These are phyloP conservation scores for Calyptommatus sinebrachiatus DNA, from an alignment of 2,113 vertebrate genomes.

Conservation along the genomic window DNA sequence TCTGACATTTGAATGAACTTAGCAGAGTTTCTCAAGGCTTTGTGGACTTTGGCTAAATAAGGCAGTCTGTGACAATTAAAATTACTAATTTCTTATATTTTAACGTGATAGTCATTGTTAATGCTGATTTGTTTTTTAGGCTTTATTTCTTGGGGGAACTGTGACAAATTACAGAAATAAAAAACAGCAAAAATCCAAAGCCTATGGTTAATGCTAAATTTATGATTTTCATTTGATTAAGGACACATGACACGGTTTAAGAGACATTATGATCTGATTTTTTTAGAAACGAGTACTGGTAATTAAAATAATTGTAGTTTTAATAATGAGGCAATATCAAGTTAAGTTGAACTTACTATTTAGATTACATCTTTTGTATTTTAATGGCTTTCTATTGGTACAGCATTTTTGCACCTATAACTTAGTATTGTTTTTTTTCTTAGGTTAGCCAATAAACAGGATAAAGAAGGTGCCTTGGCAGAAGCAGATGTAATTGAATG, in stretches of 20 bases:
- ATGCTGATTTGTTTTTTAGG: too few species aligned
- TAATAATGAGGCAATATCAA: too few species aligned
- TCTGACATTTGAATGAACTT: background rate
- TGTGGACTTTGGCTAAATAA: background rate
- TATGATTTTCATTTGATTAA: too few species aligned
- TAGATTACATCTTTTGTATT: background rate
- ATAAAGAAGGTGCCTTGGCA: constrained; percentile 88
- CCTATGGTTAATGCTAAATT: too few species aligned
- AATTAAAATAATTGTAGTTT: too few species aligned
- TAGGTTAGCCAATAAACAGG: constrained; percentile 95
- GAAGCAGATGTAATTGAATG: constrained; percentile 91
- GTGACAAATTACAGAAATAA: too few species aligned
- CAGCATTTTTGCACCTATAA: background rate
- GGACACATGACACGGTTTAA: background rate
- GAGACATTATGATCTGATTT: background rate
- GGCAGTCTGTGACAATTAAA: background rate
- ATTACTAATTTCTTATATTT: background rate
- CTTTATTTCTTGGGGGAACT: too few species aligned
- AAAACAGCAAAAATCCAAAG: too few species aligned
- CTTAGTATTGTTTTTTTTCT: constrained; percentile 27
- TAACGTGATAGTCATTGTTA: background rate
- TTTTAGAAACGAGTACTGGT: too few species aligned
- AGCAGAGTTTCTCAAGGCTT: background rate
- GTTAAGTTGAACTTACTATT: too few species aligned
- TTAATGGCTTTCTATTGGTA: background rate